Evolutionary conservation across 2,888 invertebrate species (phyloP), one percentile per base, ranked within the genome.

Genomic region (Agriopis marginaria): DNA sequence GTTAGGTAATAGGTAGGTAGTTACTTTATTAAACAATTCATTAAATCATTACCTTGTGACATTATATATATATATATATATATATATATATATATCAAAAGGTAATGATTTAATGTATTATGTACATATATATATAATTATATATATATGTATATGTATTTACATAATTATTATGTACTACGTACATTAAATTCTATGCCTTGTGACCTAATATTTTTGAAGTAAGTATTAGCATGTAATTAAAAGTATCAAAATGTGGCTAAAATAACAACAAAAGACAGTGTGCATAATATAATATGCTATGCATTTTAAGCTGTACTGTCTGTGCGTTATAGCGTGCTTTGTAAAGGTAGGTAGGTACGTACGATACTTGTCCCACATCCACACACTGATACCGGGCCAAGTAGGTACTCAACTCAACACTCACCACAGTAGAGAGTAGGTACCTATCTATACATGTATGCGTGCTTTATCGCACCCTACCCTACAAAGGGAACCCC

Each of bases 401-500:
- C 32, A 32, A 32, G 32, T 23, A 23, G 17, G 17, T 32, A 32
- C 32, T 32, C 32, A 32, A 32, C 32, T 5, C 32, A 32, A 64
- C 60, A 40, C 55, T 56, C 56, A 58, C 68, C 42, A 56, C 17
- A 23, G 69, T 74, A 69, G 67, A 67, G 71, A 68, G 61, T 73
- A 71, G 61, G 70, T 72, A 59, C 63, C 66, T 76, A 79, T 76
- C 77, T 67, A 50, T 64, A 75, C 71, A 66, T 78, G 68, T 78
- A 65, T 39, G 53, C 49, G 77, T 82, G 80, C 78, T 82, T 73
- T 82, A 87, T 81, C 89, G 90, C 91, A 91, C 91, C 92, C 91
- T 91, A 88, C 85, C 85, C 85, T 82, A 83, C 82, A 83, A 81
- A 85, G 83, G 85, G 90, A 91, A 91, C 93, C 93, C 93, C 91